These are phyloP conservation scores for Helicoverpa assulta DNA, from an alignment of 2,888 invertebrate genomes.

Conservation along the genomic window DNA sequence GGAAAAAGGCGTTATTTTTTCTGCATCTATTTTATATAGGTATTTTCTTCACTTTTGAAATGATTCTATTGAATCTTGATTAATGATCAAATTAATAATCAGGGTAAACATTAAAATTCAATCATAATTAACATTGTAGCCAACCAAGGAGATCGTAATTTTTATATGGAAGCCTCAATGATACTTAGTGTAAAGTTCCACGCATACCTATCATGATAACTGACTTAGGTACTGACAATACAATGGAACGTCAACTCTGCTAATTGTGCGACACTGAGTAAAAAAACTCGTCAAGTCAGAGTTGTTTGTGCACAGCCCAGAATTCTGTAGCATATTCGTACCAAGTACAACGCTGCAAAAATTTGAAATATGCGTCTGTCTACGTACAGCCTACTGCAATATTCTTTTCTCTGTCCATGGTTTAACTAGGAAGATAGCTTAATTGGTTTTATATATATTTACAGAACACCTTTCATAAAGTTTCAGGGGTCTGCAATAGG, in stretches of 20 bases:
- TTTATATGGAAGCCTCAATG: slow-evolving; percentile 56
- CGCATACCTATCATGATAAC: slow-evolving; percentile 53
- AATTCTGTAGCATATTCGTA: too few relatives aligned
- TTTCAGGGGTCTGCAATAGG: too few relatives aligned
- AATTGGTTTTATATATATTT: too few relatives aligned
- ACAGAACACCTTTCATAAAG: too few relatives aligned
- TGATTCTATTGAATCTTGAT: not conserved
- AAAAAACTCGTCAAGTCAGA: slow-evolving; percentile 41
- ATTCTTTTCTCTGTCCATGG: too few relatives aligned
- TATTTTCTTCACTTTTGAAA: not conserved
- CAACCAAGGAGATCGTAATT: slow-evolving; percentile 52
- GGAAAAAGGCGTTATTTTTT: too few relatives aligned
- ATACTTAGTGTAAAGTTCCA: slow-evolving; percentile 43
- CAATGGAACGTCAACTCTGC: slow-evolving; percentile 57
- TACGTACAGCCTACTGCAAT: too few relatives aligned
- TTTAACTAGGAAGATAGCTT: too few relatives aligned
- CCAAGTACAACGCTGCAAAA: too few relatives aligned
- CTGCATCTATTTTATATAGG: too few relatives aligned
- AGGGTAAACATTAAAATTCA: slow-evolving; percentile 53
- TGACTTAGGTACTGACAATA: slow-evolving; percentile 38
- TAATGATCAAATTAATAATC: slow-evolving; percentile 8
- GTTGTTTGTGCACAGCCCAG: too few relatives aligned
- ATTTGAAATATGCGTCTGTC: too few relatives aligned
- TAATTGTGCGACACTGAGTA: slow-evolving; percentile 53
- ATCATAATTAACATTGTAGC: slow-evolving; percentile 56